Evolutionary conservation across 1,140 invertebrate genomes (phyloP).

Genomic region (Psilanteris sp.): DNA sequence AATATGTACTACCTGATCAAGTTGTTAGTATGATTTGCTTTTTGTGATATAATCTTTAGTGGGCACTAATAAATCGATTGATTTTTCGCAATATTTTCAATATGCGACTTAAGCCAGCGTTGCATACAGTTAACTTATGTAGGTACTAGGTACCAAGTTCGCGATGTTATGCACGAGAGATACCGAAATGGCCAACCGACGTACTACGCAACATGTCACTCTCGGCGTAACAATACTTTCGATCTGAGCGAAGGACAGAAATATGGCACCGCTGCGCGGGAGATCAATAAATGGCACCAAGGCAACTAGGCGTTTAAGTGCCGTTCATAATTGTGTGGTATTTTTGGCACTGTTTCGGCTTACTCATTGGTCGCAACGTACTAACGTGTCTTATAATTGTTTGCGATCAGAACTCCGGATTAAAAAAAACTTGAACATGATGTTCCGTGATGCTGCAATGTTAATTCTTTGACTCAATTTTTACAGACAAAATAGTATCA

Average conservation of each 20-base stretch:
- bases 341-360: slow-evolving; percentile 11
- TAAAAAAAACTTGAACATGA: too few species aligned
- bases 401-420: too few species aligned
- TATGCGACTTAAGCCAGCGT: too few species aligned
- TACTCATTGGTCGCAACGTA: too few species aligned
- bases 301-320: slow-evolving; percentile 19
- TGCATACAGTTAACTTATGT: background rate
- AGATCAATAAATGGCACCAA: slow-evolving; percentile 69
- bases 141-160: slow-evolving; percentile 4
- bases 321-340: slow-evolving; percentile 18
- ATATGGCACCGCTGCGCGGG: slow-evolving; percentile 66
- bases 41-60: too few species aligned
- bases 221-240: slow-evolving; percentile 28
- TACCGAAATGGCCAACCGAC: slow-evolving; percentile 59
- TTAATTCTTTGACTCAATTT: too few species aligned
- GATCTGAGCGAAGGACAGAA: slow-evolving; percentile 51
- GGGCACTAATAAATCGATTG: background rate
- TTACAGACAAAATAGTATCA: too few species aligned
- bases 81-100: too few species aligned
- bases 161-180: background rate
- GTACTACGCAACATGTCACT: slow-evolving; percentile 31
- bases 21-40: too few species aligned
- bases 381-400: too few species aligned
- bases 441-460: too few species aligned
- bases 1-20: too few species aligned